Evolutionary conservation across 1,140 invertebrate species (phyloP).

Genomic region (Trichonephila inaurata): DNA sequence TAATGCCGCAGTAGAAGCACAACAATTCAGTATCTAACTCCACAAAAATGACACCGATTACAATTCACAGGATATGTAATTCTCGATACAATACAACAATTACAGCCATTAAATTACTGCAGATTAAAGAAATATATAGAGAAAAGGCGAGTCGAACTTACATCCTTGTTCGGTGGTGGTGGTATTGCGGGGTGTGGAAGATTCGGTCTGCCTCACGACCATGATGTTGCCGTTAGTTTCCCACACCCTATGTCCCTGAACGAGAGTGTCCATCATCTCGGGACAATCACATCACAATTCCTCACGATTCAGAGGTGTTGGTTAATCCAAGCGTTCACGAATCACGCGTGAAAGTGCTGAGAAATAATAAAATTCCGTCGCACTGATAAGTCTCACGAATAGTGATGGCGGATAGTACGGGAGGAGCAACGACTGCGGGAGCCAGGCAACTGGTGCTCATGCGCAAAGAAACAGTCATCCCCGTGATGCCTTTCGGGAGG

Average conservation of each 20-base stretch:
- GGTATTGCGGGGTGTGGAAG: not conserved
- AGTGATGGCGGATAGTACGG: constrained; percentile 31
- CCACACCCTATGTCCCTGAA: constrained; percentile 22
- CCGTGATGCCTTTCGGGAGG: constrained; percentile 53
- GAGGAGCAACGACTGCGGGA: constrained; percentile 5
- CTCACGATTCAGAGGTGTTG: not conserved
- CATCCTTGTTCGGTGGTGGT: constrained; percentile 35
- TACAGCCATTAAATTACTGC: not conserved
- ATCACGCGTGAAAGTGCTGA: not conserved
- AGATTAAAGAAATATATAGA: not conserved
- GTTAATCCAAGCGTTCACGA: not conserved
- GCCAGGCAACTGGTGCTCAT: constrained; percentile 48
- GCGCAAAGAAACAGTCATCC: constrained; percentile 37
- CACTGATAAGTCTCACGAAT: not conserved
- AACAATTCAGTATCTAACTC: too few species aligned
- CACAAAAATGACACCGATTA: not conserved
- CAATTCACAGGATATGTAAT: not conserved
- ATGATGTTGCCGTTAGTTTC: constrained; percentile 62
- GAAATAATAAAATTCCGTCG: not conserved
- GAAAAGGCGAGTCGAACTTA: not conserved
- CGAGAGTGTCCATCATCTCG: constrained; percentile 52
- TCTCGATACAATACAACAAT: not conserved
- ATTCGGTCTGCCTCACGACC: constrained; percentile 29
- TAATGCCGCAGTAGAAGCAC: too few species aligned
- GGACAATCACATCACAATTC: constrained; percentile 36